Evolutionary conservation across 2,888 invertebrate species (phyloP).

Genomic region (Nowickia ferox): DNA sequence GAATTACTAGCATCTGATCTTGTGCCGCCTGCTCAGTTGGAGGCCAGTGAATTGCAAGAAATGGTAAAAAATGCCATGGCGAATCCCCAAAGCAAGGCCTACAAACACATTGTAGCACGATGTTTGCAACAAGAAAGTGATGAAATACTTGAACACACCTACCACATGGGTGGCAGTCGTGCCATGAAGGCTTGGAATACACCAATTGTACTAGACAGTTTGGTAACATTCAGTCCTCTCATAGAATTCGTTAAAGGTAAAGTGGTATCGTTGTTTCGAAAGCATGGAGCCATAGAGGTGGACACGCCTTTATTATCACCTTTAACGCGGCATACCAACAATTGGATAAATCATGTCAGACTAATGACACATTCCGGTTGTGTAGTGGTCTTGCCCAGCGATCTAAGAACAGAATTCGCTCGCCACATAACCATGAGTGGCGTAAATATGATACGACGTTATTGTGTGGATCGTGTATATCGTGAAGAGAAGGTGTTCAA

Average conservation of each 20-base stretch:
- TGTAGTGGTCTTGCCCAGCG: conserved; percentile 92
- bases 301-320: conserved; percentile 93
- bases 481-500: conserved; percentile 91
- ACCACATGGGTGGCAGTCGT: conserved; percentile 86
- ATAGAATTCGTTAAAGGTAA: conserved; percentile 83
- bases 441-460: conserved; percentile 91
- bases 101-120: conserved; percentile 87
- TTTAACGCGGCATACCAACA: conserved; percentile 84
- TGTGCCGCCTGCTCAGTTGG: conserved; percentile 93
- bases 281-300: conserved; percentile 91
- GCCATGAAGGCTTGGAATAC: conserved; percentile 80
- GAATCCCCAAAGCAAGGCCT: conserved; percentile 91
- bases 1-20: conserved; percentile 92
- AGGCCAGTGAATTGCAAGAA: conserved; percentile 92
- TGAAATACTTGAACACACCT: conserved; percentile 88
- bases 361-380: conserved; percentile 94
- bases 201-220: conserved; percentile 80
- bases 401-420: conserved; percentile 91
- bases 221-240: conserved; percentile 82
- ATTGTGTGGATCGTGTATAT: conserved; percentile 93
- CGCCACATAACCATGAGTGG: conserved; percentile 92
- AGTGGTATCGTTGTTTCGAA: conserved; percentile 86
- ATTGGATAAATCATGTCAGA: conserved; percentile 85
- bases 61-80: conserved; percentile 91
- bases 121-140: conserved; percentile 83